Evolutionary conservation across 2,888 invertebrate genomes (phyloP).

Genomic region (Odontocerum albicorne): DNA sequence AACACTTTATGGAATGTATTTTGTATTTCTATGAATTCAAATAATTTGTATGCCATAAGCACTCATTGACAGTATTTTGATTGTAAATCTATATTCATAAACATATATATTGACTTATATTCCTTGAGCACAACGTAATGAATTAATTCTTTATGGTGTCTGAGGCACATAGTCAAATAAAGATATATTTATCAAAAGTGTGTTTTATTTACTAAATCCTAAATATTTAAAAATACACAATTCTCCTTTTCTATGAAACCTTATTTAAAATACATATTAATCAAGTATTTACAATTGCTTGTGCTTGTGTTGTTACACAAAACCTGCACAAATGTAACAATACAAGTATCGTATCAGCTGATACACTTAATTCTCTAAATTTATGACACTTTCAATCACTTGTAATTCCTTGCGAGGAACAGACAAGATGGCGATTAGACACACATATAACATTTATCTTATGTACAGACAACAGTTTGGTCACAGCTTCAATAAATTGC

Average conservation of each 20-base stretch:
- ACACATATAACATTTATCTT: slow-evolving; percentile 11
- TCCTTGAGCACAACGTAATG: neutral
- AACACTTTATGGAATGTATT: slow-evolving; percentile 9
- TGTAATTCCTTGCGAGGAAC: slow-evolving; percentile 18
- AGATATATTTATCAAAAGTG: neutral
- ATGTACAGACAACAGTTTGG: slow-evolving; percentile 29
- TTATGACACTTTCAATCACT: slow-evolving; percentile 35
- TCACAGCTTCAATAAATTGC: slow-evolving; percentile 29
- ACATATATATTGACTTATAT: neutral
- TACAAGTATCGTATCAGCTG: neutral
- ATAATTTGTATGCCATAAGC: slow-evolving; percentile 5
- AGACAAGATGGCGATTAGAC: slow-evolving; percentile 23
- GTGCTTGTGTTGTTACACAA: slow-evolving; percentile 2
- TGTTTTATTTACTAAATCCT: slow-evolving; percentile 7
- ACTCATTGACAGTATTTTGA: no score
- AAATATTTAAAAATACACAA: slow-evolving; percentile 10
- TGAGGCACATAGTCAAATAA: neutral
- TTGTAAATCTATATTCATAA: neutral
- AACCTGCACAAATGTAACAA: slow-evolving; percentile 13
- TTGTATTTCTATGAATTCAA: slow-evolving; percentile 15
- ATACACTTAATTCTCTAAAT: slow-evolving; percentile 21
- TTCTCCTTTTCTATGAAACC: neutral
- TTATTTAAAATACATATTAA: slow-evolving; percentile 1
- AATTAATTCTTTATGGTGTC: neutral
- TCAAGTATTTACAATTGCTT: slow-evolving; percentile 14